Evolutionary conservation across 2,113 vertebrate species (phyloP).

Genomic region (Vombatus ursinus): DNA sequence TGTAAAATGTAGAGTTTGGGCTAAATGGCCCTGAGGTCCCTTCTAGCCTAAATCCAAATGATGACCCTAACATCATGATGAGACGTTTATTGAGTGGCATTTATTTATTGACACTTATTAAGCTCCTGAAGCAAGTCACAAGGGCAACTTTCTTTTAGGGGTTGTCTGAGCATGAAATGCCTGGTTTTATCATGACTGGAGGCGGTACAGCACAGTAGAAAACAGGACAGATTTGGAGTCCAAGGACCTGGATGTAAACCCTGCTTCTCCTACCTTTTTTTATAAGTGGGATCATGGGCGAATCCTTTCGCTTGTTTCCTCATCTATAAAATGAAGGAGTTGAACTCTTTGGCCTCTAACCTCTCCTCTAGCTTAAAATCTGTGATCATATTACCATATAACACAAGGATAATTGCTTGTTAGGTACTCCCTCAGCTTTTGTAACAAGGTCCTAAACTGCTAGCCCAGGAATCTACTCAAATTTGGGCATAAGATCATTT

Average conservation of each 20-base stretch:
- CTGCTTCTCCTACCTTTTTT: not conserved
- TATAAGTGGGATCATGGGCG: not conserved
- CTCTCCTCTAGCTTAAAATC: not conserved
- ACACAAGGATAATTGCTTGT: not conserved
- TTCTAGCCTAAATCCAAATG: not conserved
- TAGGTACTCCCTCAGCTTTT: not conserved
- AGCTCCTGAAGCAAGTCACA: not conserved
- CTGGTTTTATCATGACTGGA: not conserved
- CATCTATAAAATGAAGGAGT: not conserved
- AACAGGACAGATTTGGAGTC: not conserved
- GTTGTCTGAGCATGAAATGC: not conserved
- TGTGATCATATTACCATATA: not conserved
- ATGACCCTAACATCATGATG: not conserved
- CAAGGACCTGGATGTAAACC: not conserved
- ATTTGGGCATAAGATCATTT: not conserved
- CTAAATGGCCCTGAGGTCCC: not conserved
- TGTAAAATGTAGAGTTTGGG: not conserved
- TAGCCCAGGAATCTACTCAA: not conserved
- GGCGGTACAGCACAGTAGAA: not conserved
- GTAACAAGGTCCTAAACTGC: not conserved
- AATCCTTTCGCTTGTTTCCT: not conserved
- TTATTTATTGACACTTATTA: not conserved
- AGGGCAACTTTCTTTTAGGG: not conserved
- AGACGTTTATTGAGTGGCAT: not conserved
- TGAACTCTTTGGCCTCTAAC: not conserved